phyloP scores from a whole-genome alignment of 2,797 vertebrate species.

The Strix occidentalis region DNA sequence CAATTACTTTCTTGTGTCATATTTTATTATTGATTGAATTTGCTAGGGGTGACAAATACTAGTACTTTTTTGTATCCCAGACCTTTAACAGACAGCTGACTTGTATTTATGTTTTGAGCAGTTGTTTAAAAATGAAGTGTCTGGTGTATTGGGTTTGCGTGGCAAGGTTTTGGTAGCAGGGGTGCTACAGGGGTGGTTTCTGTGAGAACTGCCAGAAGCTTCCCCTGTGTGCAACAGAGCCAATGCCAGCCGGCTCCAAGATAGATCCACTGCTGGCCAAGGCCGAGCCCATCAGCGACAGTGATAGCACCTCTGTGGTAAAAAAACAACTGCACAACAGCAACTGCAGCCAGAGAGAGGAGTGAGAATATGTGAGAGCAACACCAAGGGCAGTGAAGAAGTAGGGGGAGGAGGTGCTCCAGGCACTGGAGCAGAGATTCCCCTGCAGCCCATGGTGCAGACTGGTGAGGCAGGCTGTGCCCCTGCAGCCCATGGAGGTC shows the following conservation, averaged over 20 bases:
- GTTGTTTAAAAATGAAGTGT: conserved; percentile 25
- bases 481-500: too few relatives aligned
- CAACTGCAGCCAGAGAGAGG: not conserved
- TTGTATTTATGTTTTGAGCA: conserved; percentile 43
- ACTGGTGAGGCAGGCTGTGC: not conserved
- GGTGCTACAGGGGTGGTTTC: not conserved
- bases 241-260: not conserved
- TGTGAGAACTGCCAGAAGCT: not conserved
- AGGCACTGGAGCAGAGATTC: rapidly evolving
- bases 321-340: not conserved
- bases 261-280: rapidly evolving
- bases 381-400: not conserved
- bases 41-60: not conserved
- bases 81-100: not conserved
- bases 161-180: not conserved
- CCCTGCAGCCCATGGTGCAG: not conserved
- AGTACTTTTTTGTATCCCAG: not conserved
- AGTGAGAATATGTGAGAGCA: not conserved
- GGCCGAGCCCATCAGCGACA: rapidly evolving
- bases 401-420: too few relatives aligned
- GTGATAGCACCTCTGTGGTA: not conserved
- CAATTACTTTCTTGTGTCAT: not conserved
- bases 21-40: not conserved
- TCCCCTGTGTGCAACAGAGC: rapidly evolving
- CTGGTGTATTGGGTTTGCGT: not conserved